These are phyloP conservation scores for Larimichthys crocea DNA, from an alignment of 2,113 vertebrate species.

Conservation along the genomic window DNA sequence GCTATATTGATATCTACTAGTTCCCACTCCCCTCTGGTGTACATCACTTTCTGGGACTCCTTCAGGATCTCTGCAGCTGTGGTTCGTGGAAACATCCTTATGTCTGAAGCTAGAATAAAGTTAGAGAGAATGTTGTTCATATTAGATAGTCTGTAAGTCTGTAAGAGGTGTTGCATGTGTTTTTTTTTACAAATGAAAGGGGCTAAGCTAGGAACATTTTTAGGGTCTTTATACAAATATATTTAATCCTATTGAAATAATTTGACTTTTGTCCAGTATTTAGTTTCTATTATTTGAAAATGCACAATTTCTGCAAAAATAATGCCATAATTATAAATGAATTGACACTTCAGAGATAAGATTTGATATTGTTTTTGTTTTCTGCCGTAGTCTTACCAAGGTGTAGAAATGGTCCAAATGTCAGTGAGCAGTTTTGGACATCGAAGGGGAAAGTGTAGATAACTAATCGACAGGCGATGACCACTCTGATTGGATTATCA, in stretches of 20 bases:
- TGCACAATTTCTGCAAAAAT: too few relatives aligned
- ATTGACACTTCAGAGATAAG: too few relatives aligned
- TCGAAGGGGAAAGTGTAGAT: slow-evolving; percentile 74
- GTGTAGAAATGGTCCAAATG: slow-evolving; percentile 63
- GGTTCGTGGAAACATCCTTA: slow-evolving; percentile 31
- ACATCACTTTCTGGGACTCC: slow-evolving; percentile 25
- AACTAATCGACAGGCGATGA: slow-evolving; percentile 57
- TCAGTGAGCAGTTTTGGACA: slow-evolving; percentile 65
- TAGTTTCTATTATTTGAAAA: too few relatives aligned
- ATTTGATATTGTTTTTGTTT: background rate
- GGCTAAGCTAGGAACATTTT: too few relatives aligned
- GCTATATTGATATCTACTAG: slow-evolving; percentile 47
- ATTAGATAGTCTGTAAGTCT: background rate
- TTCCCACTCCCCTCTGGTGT: slow-evolving; percentile 82
- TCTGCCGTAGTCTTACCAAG: slow-evolving; percentile 37
- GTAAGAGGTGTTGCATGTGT: too few relatives aligned
- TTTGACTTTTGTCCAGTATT: too few relatives aligned
- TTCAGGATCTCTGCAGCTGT: slow-evolving; percentile 15
- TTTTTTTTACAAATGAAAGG: too few relatives aligned
- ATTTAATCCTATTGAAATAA: too few relatives aligned
- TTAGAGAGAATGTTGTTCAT: background rate
- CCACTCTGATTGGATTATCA: slow-evolving; percentile 32
- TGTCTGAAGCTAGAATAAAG: slow-evolving; percentile 35
- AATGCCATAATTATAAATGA: too few relatives aligned
- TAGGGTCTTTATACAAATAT: too few relatives aligned